These are phyloP conservation scores for Champsocephalus gunnari DNA, from an alignment of 2,797 vertebrate genomes.

Conservation along the genomic window DNA sequence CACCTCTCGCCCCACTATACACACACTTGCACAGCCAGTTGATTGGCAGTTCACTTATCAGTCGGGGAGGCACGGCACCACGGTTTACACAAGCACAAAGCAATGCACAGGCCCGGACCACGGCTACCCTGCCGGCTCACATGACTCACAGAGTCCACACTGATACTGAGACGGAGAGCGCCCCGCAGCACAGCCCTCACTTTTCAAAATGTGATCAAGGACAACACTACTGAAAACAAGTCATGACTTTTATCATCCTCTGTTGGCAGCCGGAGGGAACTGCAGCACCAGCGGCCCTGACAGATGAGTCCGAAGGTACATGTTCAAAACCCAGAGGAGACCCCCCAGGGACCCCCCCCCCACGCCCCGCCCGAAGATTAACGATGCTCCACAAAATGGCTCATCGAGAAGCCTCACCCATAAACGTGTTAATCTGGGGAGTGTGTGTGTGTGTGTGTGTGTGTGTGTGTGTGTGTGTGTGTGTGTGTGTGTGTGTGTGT, in stretches of 20 bases:
- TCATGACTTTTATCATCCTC: constrained; percentile 62
- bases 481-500: neutral
- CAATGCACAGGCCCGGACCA: constrained; percentile 70
- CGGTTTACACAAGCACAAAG: constrained; percentile 79
- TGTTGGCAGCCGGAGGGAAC: constrained; percentile 61
- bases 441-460: too few relatives aligned
- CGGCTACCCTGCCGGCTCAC: constrained; percentile 64
- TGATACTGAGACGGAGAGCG: neutral
- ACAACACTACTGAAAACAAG: constrained; percentile 17
- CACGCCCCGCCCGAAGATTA: neutral
- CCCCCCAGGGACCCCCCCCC: too few relatives aligned
- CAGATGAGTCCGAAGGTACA: neutral
- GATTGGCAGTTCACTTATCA: constrained; percentile 81
- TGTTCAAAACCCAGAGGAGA: neutral
- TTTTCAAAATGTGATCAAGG: constrained; percentile 15
- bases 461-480: too few relatives aligned
- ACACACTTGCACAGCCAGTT: constrained; percentile 35
- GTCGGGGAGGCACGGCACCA: constrained; percentile 66
- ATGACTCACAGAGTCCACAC: constrained; percentile 74
- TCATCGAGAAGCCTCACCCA: neutral
- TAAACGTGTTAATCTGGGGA: neutral
- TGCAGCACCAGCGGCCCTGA: constrained; percentile 45
- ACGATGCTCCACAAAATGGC: neutral
- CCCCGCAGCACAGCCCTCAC: neutral
- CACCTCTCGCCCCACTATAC: neutral